These are phyloP conservation scores for Caenorhabditis japonica DNA, from an alignment of 2,888 invertebrate species.

Conservation along the genomic window DNA sequence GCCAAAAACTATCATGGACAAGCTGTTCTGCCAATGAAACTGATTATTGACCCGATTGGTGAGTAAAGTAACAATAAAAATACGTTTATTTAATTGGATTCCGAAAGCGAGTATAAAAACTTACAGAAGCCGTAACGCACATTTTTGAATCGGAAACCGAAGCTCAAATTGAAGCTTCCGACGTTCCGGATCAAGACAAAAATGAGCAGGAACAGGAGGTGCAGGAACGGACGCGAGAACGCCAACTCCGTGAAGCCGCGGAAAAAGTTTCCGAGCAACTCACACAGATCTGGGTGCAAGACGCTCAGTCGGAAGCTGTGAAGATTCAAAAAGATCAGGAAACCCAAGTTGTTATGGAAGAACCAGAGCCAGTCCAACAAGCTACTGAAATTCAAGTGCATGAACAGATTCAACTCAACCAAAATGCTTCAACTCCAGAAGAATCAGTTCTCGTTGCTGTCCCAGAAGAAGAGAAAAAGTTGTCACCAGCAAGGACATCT, in stretches of 20 bases:
- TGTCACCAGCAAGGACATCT: slow-evolving; percentile 15
- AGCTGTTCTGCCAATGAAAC: slow-evolving; percentile 56
- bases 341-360: neutral
- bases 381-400: neutral
- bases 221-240: slow-evolving; percentile 12
- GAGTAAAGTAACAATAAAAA: no score
- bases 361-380: neutral
- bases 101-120: neutral
- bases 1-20: slow-evolving; percentile 66
- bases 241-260: slow-evolving; percentile 36
- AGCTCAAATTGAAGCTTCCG: slow-evolving; percentile 1
- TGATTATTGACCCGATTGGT: slow-evolving; percentile 51
- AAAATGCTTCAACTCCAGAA: neutral
- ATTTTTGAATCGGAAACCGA: slow-evolving; percentile 21
- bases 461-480: neutral
- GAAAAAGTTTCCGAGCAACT: slow-evolving; percentile 51
- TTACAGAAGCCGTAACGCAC: slow-evolving; percentile 41
- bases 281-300: slow-evolving; percentile 33
- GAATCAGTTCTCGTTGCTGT: neutral
- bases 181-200: slow-evolving; percentile 4
- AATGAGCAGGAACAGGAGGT: no score
- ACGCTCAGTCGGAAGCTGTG: slow-evolving; percentile 31
- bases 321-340: neutral
- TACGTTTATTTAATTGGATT: neutral
- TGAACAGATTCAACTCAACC: neutral